A percentile compares a stretch with the other conserved stretches of the same genome.
phyloP scores from a whole-genome alignment of 2,888 invertebrate species.

The Drosophila hamatofila region DNA sequence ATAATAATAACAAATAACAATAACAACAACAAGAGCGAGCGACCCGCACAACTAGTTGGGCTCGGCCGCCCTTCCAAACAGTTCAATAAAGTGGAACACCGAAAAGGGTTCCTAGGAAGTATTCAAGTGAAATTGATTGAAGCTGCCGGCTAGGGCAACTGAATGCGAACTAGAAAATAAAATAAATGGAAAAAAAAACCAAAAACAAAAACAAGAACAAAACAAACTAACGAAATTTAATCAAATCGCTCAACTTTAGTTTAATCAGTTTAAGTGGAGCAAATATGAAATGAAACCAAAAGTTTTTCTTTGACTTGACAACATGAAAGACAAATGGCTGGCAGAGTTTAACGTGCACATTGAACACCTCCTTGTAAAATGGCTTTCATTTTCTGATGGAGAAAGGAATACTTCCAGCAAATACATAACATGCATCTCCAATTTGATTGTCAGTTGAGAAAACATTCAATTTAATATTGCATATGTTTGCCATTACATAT shows the following conservation, averaged over 20 bases:
- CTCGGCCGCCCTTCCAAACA: background rate
- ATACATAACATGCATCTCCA: background rate
- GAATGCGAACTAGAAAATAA: background rate
- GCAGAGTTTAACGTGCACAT: background rate
- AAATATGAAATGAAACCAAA: background rate
- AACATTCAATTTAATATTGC: too few species aligned
- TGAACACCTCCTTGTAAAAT: background rate
- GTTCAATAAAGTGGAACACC: conserved; percentile 36
- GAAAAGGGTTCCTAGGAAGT: conserved; percentile 21
- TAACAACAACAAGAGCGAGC: conserved; percentile 27
- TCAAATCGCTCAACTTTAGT: conserved; percentile 24
- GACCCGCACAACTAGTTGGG: conserved; percentile 4
- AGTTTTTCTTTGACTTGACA: background rate
- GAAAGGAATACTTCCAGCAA: background rate
- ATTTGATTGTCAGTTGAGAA: too few species aligned
- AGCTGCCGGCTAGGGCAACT: conserved; percentile 10
- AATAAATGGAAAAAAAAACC: conserved; percentile 25
- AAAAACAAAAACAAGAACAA: conserved; percentile 18
- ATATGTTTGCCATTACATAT: too few species aligned
- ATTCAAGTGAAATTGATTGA: conserved; percentile 29
- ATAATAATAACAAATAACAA: conserved; percentile 50
- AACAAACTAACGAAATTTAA: conserved; percentile 18
- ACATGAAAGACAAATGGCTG: background rate
- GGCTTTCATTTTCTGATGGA: background rate
- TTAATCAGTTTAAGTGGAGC: conserved; percentile 39